Evolutionary conservation across 2,797 vertebrate genomes (phyloP).

Genomic region (Rhabdomys pumilio): DNA sequence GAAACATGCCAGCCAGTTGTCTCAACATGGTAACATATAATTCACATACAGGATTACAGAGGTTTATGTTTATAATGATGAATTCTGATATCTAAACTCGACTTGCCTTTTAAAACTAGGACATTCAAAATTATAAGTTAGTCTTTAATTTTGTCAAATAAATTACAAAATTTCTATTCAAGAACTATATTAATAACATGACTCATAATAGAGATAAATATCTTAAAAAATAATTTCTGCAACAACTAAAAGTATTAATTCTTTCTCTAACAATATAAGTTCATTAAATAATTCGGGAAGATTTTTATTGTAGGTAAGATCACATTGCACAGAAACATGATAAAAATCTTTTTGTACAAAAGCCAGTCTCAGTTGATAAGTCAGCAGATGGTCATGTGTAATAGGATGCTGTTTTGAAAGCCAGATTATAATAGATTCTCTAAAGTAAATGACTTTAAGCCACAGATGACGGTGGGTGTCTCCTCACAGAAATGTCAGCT

Average conservation of each 20-base stretch:
- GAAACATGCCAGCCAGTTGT: not conserved
- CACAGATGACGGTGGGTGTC: not conserved
- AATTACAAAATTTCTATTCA: slow-evolving; percentile 31
- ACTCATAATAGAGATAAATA: not conserved
- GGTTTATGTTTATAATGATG: slow-evolving; percentile 17
- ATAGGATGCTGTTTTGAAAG: slow-evolving; percentile 26
- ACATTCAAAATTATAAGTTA: slow-evolving; percentile 44
- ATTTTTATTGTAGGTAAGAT: slow-evolving; percentile 57
- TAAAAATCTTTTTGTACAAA: not conserved
- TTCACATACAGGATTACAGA: not conserved
- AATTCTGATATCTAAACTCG: slow-evolving; percentile 3
- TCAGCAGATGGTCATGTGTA: slow-evolving; percentile 23
- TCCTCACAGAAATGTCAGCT: not conserved
- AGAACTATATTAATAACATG: not conserved
- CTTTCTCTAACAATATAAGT: slow-evolving; percentile 8
- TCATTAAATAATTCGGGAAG: not conserved
- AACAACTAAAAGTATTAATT: not conserved
- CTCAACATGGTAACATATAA: slow-evolving; percentile 16
- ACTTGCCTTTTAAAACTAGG: slow-evolving; percentile 44
- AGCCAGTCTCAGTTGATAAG: not conserved
- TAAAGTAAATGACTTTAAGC: slow-evolving; percentile 18
- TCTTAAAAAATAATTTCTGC: slow-evolving; percentile 33
- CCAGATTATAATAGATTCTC: slow-evolving; percentile 14
- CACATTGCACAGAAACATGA: not conserved
- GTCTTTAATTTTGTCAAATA: slow-evolving; percentile 54